A percentile compares a stretch with the other conserved stretches of the same genome.
Conservation (phyloP, 2,888 invertebrate species). For the Hirtodrosophila confusa region DNA sequence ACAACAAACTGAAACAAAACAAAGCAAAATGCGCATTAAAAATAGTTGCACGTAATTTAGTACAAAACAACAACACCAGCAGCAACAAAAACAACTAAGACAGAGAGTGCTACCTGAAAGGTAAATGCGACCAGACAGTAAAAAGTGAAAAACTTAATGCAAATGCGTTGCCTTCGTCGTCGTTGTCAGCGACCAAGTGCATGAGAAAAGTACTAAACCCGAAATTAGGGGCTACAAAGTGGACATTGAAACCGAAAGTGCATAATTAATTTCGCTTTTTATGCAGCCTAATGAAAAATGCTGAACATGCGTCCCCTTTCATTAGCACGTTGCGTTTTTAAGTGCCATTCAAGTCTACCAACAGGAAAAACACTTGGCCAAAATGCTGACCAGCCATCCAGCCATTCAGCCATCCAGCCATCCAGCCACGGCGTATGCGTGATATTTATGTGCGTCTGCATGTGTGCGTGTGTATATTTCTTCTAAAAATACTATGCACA, state of each 20-base stretch:
- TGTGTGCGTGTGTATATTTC: constrained; percentile 10
- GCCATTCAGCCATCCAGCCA: background rate
- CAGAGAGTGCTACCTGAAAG: constrained; percentile 42
- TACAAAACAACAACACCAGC: constrained; percentile 39
- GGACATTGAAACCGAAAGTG: constrained; percentile 62
- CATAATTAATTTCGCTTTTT: constrained; percentile 62
- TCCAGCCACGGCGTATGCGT: constrained; percentile 24
- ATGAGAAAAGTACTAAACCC: constrained; percentile 48
- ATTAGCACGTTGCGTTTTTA: constrained; percentile 17
- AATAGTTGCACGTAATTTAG: constrained; percentile 76
- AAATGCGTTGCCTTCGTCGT: constrained; percentile 46
- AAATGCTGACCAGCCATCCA: constrained; percentile 34
- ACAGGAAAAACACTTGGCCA: constrained; percentile 40
- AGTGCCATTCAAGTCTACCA: constrained; percentile 18
- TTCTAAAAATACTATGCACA: constrained; percentile 41
- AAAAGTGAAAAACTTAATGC: constrained; percentile 66
- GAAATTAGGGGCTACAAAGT: constrained; percentile 29
- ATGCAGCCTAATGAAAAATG: constrained; percentile 24
- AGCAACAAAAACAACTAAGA: constrained; percentile 21
- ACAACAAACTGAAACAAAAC: constrained; percentile 34
- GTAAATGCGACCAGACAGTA: constrained; percentile 60
- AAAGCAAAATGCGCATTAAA: constrained; percentile 50
- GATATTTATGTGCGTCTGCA: constrained; percentile 10
- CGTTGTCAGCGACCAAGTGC: constrained; percentile 42
- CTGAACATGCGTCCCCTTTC: constrained; percentile 18